Percentiles rank a stretch among this genome's conserved stretches.
Evolutionary conservation across 2,113 vertebrate genomes (phyloP).

Genomic region (Girardinichthys multiradiatus): DNA sequence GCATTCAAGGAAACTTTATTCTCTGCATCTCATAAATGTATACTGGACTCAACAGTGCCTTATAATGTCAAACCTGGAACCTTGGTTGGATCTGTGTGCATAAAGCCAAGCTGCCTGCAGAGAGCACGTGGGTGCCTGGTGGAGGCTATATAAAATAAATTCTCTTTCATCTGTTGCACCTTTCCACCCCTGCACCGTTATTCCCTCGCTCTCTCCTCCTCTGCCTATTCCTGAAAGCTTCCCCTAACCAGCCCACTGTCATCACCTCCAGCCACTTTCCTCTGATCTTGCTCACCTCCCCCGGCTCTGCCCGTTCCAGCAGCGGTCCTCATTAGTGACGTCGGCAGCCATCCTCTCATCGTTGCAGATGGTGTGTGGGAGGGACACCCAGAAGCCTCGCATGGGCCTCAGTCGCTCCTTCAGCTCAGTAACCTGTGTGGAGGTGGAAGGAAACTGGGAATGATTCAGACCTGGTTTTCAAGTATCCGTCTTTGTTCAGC

Average conservation of each 20-base stretch:
- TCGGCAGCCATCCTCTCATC: slow-evolving; percentile 84
- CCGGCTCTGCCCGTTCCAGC: slow-evolving; percentile 86
- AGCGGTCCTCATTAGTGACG: slow-evolving; percentile 85
- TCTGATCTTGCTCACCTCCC: slow-evolving; percentile 70
- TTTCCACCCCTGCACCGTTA: slow-evolving; percentile 45
- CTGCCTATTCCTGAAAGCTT: slow-evolving; percentile 9
- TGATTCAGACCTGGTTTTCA: slow-evolving; percentile 67
- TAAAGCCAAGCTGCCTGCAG: slow-evolving; percentile 38
- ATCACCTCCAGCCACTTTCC: slow-evolving; percentile 1
- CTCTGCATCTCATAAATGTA: neutral
- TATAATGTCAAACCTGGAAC: slow-evolving; percentile 5
- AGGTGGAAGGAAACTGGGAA: slow-evolving; percentile 45
- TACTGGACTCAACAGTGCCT: neutral
- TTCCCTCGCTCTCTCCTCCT: slow-evolving; percentile 31
- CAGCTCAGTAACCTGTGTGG: slow-evolving; percentile 84
- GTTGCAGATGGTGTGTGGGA: slow-evolving; percentile 87
- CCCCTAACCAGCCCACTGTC: neutral
- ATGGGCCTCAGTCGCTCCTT: slow-evolving; percentile 85
- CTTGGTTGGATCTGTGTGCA: slow-evolving; percentile 9
- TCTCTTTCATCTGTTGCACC: slow-evolving; percentile 42
- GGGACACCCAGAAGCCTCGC: slow-evolving; percentile 87
- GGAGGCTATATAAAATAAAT: slow-evolving; percentile 56
- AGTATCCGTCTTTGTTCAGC: slow-evolving; percentile 48
- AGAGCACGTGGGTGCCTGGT: slow-evolving; percentile 43
- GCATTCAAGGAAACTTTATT: neutral